Evolutionary conservation across 2,797 vertebrate genomes (phyloP).

Genomic region (Crocodylus rhombifer): DNA sequence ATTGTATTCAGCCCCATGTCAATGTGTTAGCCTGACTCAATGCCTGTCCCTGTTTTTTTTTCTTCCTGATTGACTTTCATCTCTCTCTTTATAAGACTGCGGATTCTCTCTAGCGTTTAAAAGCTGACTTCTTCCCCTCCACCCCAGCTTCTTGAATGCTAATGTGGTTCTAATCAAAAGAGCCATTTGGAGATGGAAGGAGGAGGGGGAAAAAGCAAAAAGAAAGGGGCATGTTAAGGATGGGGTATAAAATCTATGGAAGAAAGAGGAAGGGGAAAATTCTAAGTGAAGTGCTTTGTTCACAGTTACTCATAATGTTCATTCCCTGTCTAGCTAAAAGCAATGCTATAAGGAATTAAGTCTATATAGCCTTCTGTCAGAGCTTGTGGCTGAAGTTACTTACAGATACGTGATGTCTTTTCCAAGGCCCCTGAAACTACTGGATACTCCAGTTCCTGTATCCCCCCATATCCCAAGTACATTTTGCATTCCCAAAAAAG

Average conservation of each 20-base stretch:
- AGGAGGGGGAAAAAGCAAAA: not conserved
- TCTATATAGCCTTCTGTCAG: not conserved
- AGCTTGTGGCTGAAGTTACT: not conserved
- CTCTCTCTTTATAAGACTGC: conserved; percentile 56
- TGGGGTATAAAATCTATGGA: not conserved
- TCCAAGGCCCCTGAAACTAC: not conserved
- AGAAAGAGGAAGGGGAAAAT: not conserved
- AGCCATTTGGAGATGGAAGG: conserved; percentile 7
- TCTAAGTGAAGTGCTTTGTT: not conserved
- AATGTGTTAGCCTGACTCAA: conserved; percentile 1
- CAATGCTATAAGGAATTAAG: not conserved
- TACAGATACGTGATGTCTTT: not conserved
- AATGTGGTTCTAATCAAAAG: conserved; percentile 6
- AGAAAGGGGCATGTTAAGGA: not conserved
- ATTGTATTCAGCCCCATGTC: conserved; percentile 34
- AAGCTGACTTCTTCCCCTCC: conserved; percentile 32
- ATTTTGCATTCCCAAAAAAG: not conserved
- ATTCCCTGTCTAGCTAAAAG: not conserved
- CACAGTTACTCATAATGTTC: not conserved
- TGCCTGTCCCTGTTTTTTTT: conserved; percentile 5
- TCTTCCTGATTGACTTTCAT: conserved; percentile 52
- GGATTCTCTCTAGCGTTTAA: conserved; percentile 63
- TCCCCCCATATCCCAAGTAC: not conserved
- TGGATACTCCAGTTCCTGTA: not conserved
- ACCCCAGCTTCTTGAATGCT: conserved; percentile 4